Conservation (phyloP, 2,888 invertebrate species). For the Ornithoptera alexandrae region DNA sequence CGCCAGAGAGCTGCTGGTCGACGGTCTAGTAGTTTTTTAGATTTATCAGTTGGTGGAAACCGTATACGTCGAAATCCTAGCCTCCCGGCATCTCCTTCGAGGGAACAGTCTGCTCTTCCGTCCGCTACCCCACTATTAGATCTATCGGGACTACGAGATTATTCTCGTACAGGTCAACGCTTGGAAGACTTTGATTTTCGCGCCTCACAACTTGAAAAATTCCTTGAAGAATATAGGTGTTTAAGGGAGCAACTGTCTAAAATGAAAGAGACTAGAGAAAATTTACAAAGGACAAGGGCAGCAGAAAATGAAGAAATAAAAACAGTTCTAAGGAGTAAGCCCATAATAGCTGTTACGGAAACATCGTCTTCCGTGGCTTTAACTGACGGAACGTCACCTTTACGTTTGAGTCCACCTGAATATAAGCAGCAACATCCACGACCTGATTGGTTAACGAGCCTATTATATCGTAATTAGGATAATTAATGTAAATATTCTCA, state of each 20-base stretch:
- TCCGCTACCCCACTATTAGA: constrained; percentile 83
- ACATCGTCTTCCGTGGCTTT: constrained; percentile 68
- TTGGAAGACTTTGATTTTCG: constrained; percentile 86
- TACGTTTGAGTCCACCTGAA: constrained; percentile 67
- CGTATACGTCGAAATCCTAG: constrained; percentile 77
- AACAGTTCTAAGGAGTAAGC: constrained; percentile 80
- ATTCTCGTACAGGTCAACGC: constrained; percentile 67
- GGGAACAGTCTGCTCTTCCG: constrained; percentile 66
- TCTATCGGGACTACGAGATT: constrained; percentile 77
- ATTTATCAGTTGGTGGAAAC: constrained; percentile 78
- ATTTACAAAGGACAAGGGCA: constrained; percentile 73
- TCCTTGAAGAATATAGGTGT: constrained; percentile 88
- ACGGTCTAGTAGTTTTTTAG: constrained; percentile 85
- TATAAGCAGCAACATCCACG: constrained; percentile 65
- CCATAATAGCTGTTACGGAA: constrained; percentile 74
- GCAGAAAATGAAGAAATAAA: constrained; percentile 76
- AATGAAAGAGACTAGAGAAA: constrained; percentile 89
- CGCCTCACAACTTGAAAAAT: constrained; percentile 88
- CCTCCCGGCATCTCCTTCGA: constrained; percentile 83
- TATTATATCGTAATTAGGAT: constrained; percentile 68
- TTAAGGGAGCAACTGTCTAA: constrained; percentile 88
- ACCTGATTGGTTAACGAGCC: constrained; percentile 70
- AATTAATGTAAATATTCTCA: constrained; percentile 47
- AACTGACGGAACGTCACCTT: constrained; percentile 66
- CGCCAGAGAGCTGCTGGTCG: constrained; percentile 64